phyloP scores from a whole-genome alignment of 37 sponge, comb jelly and placozoan species.

The Hexactinellida sp. region DNA sequence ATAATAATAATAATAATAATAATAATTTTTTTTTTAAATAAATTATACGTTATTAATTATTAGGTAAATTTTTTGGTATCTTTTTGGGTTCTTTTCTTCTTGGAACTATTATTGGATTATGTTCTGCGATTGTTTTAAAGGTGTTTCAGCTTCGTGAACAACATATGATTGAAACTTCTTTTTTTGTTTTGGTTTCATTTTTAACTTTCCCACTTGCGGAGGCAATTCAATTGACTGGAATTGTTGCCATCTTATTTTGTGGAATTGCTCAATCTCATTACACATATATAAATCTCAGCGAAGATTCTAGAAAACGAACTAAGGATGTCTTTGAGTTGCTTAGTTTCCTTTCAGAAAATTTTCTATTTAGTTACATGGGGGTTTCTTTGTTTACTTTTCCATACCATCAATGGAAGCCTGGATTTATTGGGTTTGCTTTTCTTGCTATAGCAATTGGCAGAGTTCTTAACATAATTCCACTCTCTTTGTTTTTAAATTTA shows the following conservation, averaged over 20 bases:
- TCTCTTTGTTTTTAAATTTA: slow-evolving; percentile 69
- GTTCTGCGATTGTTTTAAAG: slow-evolving; percentile 77
- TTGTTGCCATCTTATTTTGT: slow-evolving; percentile 93
- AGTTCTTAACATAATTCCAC: slow-evolving; percentile 62
- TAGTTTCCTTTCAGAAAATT: slow-evolving; percentile 92
- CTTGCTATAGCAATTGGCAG: slow-evolving; percentile 72
- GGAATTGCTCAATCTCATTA: slow-evolving; percentile 92
- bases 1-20: too few relatives aligned
- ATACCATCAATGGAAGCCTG: slow-evolving; percentile 75
- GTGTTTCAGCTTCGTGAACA: slow-evolving; percentile 64
- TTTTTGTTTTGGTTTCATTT: slow-evolving; percentile 80
- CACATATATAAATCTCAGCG: slow-evolving; percentile 80
- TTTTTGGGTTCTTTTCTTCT: slow-evolving; percentile 88
- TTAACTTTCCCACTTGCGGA: slow-evolving; percentile 77
- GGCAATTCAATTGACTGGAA: slow-evolving; percentile 68
- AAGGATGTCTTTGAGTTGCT: slow-evolving; percentile 82
- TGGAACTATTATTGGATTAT: slow-evolving; percentile 51
- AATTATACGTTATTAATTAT: too few relatives aligned
- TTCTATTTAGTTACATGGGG: slow-evolving; percentile 94
- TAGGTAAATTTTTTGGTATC: slow-evolving; percentile 59
- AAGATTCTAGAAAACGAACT: slow-evolving; percentile 51
- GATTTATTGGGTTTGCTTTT: slow-evolving; percentile 82
- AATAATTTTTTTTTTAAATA: too few relatives aligned
- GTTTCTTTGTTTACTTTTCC: slow-evolving; percentile 72
- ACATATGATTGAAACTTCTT: slow-evolving; percentile 75